A percentile compares a stretch with the other conserved stretches of the same genome.
Evolutionary conservation across 2,888 invertebrate genomes (phyloP).

Genomic region (Sminthurinus aureus): DNA sequence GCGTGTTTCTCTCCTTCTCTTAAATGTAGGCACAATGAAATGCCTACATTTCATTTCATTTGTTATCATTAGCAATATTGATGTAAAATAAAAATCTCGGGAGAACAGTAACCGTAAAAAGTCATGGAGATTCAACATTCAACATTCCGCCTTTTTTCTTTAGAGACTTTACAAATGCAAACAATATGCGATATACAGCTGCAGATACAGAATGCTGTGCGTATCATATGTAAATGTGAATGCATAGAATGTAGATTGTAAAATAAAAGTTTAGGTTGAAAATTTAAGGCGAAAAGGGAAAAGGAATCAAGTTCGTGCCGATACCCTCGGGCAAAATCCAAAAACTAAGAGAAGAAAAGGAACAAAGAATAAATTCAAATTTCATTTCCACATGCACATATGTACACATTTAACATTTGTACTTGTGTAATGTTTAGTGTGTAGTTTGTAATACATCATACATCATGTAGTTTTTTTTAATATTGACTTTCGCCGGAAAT

Average conservation of each 20-base stretch:
- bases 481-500: not conserved
- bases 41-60: constrained; percentile 22
- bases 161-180: too few species aligned
- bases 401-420: not conserved
- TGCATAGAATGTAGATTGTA: too few species aligned
- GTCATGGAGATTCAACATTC: not conserved
- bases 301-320: not conserved
- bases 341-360: not conserved
- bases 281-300: not conserved
- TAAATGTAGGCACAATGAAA: not conserved
- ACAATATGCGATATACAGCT: too few species aligned
- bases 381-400: not conserved
- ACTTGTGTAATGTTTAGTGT: too few species aligned
- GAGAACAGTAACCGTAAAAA: constrained; percentile 6
- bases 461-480: not conserved
- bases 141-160: not conserved
- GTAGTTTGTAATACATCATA: too few species aligned
- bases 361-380: constrained; percentile 10
- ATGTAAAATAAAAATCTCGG: not conserved
- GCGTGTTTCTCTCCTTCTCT: not conserved
- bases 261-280: too few species aligned
- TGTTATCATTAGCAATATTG: constrained; percentile 31
- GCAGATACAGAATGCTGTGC: too few species aligned
- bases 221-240: too few species aligned
- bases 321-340: too few species aligned